These are phyloP conservation scores for Sebastes umbrosus DNA, from an alignment of 2,797 vertebrate species.

Conservation along the genomic window DNA sequence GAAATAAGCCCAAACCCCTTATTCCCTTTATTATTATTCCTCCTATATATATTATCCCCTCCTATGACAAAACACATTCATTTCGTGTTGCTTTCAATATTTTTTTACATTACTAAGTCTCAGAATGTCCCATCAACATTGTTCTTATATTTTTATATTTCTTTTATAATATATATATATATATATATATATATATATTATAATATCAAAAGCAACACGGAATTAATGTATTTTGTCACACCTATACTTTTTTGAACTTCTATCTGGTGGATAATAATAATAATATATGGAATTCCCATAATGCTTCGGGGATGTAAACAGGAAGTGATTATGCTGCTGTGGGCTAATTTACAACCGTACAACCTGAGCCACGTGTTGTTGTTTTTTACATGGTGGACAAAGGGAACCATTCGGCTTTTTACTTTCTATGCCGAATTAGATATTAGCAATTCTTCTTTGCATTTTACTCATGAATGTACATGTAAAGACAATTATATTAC, in stretches of 20 bases:
- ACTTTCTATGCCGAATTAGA: not conserved
- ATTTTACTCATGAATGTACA: rapidly evolving
- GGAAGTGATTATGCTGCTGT: not conserved
- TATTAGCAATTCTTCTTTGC: not conserved
- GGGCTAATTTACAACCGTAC: not conserved
- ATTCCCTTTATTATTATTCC: too few species aligned
- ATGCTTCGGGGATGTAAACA: not conserved
- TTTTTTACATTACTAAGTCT: too few species aligned
- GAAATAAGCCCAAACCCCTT: not conserved
- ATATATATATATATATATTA: too few species aligned
- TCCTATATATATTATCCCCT: not conserved
- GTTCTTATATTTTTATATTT: too few species aligned
- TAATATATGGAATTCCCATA: not conserved
- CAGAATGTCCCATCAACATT: too few species aligned
- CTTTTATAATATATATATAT: not conserved
- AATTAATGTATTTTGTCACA: not conserved
- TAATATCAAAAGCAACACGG: not conserved
- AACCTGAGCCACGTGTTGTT: not conserved
- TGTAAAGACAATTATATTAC: not conserved
- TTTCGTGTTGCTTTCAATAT: too few species aligned
- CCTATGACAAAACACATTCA: too few species aligned
- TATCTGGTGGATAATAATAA: not conserved
- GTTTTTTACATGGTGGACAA: not conserved
- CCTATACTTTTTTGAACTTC: rapidly evolving
- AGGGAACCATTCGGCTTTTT: too few species aligned